phyloP scores from a whole-genome alignment of 92 coral and sea anemone species.

The Virgularia gustaviana region DNA sequence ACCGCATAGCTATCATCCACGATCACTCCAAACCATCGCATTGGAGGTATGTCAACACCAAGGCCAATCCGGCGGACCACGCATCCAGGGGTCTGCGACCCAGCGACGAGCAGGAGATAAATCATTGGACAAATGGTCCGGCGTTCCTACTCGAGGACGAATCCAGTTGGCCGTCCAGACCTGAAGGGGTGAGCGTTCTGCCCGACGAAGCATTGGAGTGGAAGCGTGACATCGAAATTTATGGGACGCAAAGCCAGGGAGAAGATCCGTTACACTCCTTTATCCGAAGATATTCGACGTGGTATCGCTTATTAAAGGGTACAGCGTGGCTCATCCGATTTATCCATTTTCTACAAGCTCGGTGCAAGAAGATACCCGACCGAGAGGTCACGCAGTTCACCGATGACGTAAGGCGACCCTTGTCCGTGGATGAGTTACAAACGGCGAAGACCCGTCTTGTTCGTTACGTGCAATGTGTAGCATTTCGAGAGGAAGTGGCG shows the following conservation, averaged over 20 bases:
- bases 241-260: conserved; percentile 2
- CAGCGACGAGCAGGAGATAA: neutral
- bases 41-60: conserved; percentile 1
- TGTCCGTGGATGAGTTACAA: neutral
- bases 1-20: conserved; percentile 3
- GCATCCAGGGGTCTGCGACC: conserved; percentile 23
- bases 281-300: neutral
- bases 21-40: neutral
- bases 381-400: neutral
- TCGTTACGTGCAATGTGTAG: neutral
- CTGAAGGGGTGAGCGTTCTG: conserved; percentile 16
- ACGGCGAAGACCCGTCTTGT: neutral
- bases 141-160: neutral
- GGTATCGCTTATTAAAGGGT: conserved; percentile 16
- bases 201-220: conserved; percentile 18
- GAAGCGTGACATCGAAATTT: conserved; percentile 12
- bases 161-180: conserved; percentile 16
- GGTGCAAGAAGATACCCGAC: neutral
- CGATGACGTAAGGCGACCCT: neutral
- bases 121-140: conserved; percentile 24
- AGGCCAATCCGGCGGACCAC: conserved; percentile 4
- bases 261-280: neutral
- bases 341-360: neutral
- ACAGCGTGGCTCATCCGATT: conserved; percentile 19
- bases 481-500: neutral